Base-by-base conservation (phyloP, 2,888 invertebrate genomes). In the Ennomos quercinarius region DNA sequence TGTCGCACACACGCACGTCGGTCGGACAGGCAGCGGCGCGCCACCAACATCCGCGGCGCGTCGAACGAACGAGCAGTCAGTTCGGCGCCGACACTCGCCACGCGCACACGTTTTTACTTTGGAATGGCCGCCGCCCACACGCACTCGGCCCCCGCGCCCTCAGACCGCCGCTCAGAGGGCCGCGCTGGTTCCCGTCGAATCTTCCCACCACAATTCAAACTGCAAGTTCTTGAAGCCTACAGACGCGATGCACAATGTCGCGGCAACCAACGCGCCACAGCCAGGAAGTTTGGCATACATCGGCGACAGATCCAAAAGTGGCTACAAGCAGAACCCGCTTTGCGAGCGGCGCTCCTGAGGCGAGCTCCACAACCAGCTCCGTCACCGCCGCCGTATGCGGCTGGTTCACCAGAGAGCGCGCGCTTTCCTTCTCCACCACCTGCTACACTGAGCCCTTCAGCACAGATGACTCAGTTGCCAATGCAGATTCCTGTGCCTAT, bases 281-380 rank as follows among this genome's bases (percentile, higher is more conserved):
- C 97, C 62, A 94, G 97, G 77, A 98, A 98, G 87, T 98, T 97
- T 86, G 96, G 97, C 59, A 97, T 98, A 68, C 97, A 98, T 84
- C 94, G 97, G 58, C 94, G 97, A 60, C 97, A 98, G 87, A 97
- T 98, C 72, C 97, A 98, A 88, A 97, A 98, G 93, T 98, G 97
- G 97, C 91, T 98, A 68, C 97, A 97, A 88, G 96, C 96, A 76
- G 97, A 97, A 86, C 94, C 95, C 63, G 95, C 95, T 81, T 89
- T 97, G 66, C 94, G 97, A 74, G 96, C 95, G 63, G 95, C 95
- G 72, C 95, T 97, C 49, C 67, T 90, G 62, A 83, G 92, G 66
- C 77, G 91, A 70, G 90, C 89, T 42, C 91, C 92, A 17, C 91
- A 91, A 68, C 90, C 91, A 42, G 92, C 92, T 8, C 91, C 91